Base-by-base conservation (phyloP, 2,113 vertebrate species). In the Lophotis ruficrista region DNA sequence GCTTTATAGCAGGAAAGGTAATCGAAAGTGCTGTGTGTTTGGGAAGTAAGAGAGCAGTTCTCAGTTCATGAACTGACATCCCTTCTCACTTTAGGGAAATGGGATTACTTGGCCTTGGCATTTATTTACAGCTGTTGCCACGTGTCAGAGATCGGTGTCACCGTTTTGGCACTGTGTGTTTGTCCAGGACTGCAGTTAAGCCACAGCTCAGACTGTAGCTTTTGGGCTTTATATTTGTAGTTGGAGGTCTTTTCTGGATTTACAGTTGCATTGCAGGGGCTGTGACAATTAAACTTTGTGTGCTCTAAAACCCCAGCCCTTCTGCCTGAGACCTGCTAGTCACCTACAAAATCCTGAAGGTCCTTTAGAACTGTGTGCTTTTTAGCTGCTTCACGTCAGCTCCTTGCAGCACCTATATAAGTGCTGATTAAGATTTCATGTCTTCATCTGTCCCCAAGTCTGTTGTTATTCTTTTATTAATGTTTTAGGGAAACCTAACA, bases 401-500 rank as follows among this genome's bases (percentile, higher is more conserved):
- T 61, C 22, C 56, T 72, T 1, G 0, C 35, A 81, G 57, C 50
- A 72, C 50, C 28, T 89, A 24, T 43, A 53, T 96, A 82, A 93
- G 38, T 8, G 3, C 50, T 85, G 72, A 69, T 83, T 25, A 88
- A 69, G 21, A 65, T 90, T 88, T 68, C 83, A 41, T 5, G 2
- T 47, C 33, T 83, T 70, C 50, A 57, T 70, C 54, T 93, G 3
- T 90, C 28, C 56, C 20, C 18, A 43, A 27, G 11, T 37, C 80
- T 86, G 33, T 83, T 58, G 48, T 45, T 72, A 30, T 75, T n/a
- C 84, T 76, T 83, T 48, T 78, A 18, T 91, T 62, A 85, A 28
- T 75, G 6, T 77, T 85, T 41, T 94, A 99, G 99, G 99, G 99
- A 48, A 99, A 99, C 88, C 98, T 99, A 8, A 99, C 99, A 2